Evolutionary conservation across 2,888 invertebrate genomes (phyloP).

Genomic region (Arrhopalites spinosus): DNA sequence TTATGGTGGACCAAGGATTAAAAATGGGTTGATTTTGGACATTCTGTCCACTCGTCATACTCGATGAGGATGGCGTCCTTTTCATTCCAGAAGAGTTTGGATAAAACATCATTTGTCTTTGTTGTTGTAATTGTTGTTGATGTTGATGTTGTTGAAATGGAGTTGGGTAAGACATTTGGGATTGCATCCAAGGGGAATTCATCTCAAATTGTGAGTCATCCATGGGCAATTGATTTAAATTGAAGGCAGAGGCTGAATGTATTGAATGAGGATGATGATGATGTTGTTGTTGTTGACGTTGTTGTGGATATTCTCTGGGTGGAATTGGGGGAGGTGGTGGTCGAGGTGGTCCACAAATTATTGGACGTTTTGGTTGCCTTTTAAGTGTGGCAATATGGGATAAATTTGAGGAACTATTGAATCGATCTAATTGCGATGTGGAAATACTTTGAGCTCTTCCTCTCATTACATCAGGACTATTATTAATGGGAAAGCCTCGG

Average conservation of each 20-base stretch:
- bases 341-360: slow-evolving; percentile 44
- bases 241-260: slow-evolving; percentile 49
- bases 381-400: slow-evolving; percentile 55
- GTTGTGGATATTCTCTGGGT: slow-evolving; percentile 41
- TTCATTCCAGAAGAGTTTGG: slow-evolving; percentile 38
- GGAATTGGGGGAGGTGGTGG: slow-evolving; percentile 53
- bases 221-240: slow-evolving; percentile 42
- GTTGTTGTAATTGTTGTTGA: slow-evolving; percentile 9
- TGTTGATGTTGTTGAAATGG: slow-evolving; percentile 31
- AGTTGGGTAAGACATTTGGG: slow-evolving; percentile 39
- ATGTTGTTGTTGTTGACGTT: not conserved
- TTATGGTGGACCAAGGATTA: slow-evolving; percentile 39
- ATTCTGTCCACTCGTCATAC: slow-evolving; percentile 45
- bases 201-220: slow-evolving; percentile 9
- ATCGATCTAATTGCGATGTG: slow-evolving; percentile 47
- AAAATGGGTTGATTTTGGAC: slow-evolving; percentile 38
- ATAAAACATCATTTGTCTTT: slow-evolving; percentile 10
- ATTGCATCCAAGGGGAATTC: slow-evolving; percentile 41
- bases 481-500: not conserved
- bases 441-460: slow-evolving; percentile 61
- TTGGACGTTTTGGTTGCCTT: slow-evolving; percentile 37
- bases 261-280: slow-evolving; percentile 34
- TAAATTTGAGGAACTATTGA: slow-evolving; percentile 47
- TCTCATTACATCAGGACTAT: slow-evolving; percentile 43
- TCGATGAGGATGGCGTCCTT: slow-evolving; percentile 50